A percentile compares a stretch with the other conserved stretches of the same genome.
Evolutionary conservation across 2,113 vertebrate genomes (phyloP).

Genomic region (Raja brachyura): DNA sequence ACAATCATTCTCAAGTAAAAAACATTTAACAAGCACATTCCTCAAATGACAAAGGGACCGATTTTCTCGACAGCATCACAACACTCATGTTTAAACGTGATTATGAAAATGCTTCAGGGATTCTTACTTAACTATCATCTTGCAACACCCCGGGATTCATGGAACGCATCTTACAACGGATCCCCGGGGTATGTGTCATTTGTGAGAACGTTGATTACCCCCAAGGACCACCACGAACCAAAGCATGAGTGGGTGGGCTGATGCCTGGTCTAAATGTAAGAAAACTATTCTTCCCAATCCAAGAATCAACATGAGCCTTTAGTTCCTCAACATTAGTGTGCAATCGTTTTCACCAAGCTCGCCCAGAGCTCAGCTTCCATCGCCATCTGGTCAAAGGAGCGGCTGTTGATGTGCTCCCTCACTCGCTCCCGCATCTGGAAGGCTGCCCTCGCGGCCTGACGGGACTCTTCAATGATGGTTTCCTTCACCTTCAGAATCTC

Average conservation of each 20-base stretch:
- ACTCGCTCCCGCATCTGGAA: constrained; percentile 57
- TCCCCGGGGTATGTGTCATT: neutral
- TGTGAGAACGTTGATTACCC: neutral
- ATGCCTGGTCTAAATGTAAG: neutral
- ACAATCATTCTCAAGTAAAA: neutral
- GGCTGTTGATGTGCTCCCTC: constrained; percentile 47
- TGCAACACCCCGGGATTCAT: neutral
- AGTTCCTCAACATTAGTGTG: neutral
- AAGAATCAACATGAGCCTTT: neutral
- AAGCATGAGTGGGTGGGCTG: neutral
- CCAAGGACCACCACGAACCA: neutral
- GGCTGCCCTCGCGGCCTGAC: constrained; percentile 50
- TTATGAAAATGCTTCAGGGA: neutral
- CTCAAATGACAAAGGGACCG: neutral
- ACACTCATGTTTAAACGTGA: neutral
- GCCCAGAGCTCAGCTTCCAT: constrained; percentile 52
- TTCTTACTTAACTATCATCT: neutral
- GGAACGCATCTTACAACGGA: neutral
- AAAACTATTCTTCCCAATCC: neutral
- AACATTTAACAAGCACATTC: neutral
- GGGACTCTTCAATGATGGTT: constrained; percentile 52
- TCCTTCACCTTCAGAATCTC: constrained; percentile 51
- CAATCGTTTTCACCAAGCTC: constrained; percentile 41
- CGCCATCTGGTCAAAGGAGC: constrained; percentile 53
- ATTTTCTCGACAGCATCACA: neutral